Base-by-base conservation (phyloP, 2,797 vertebrate species). In the Labroides dimidiatus region DNA sequence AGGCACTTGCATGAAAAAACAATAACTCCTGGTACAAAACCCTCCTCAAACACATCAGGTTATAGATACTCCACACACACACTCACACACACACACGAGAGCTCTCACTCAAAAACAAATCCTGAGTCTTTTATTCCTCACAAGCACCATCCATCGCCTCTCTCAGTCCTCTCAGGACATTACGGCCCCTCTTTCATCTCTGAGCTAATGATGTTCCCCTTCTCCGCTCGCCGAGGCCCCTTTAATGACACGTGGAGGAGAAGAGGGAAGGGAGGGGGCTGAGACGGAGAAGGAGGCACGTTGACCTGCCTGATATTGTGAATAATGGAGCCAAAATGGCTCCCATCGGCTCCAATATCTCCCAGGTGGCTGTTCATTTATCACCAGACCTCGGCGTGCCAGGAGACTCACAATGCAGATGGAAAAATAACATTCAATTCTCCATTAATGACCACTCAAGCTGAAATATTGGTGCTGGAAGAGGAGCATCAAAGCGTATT, bases 261-360 rank as follows among this genome's bases (percentile, higher is more conserved):
- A 47, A 13, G 17, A n/a, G 17, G 17, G 16, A 19, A 14, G 30
- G 24, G 13, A 15, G 51, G 12, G 24, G 24, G 30, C 30, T 58
- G 42, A 23, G 55, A 39, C 16, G 48, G 54, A 23, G 70, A 60
- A 10, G 68, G 68, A 8, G 72, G 74, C 50, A 48, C 36, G 0
- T 50, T 87, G 88, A 91, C 88, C 85, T 78, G 76, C 52, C 67
- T 84, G 86, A 89, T 90, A 91, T 88, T 85, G 81, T 89, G 81
- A 91, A 89, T 84, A 91, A 90, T 88, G 85, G 86, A 69, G 73
- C 70, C 81, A 84, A 82, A 89, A 90, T 84, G 87, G 77, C 76
- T 86, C 84, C 77, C 81, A 81, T 84, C 60, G 45, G 52, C 78
- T 61, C 20, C 60, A 74, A 84, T 86, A 83, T 90, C 87, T 89